Conservation (phyloP, 2,888 invertebrate genomes). For the Lasioglossum oenotherae region DNA sequence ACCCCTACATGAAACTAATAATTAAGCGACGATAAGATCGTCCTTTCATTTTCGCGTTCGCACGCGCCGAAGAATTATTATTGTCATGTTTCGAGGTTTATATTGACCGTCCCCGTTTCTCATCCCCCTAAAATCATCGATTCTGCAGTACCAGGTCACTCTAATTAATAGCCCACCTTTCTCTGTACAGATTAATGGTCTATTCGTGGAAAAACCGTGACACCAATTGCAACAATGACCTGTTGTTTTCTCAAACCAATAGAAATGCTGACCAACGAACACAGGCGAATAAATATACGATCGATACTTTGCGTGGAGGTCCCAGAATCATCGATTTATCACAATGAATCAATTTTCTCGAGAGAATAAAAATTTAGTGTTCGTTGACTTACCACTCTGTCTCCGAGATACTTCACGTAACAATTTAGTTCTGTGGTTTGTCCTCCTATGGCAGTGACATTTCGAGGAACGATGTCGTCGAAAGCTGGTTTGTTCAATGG, state of each 20-base stretch:
- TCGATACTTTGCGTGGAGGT: background rate
- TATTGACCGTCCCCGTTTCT: background rate
- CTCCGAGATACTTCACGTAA: conserved; percentile 94
- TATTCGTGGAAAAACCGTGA: background rate
- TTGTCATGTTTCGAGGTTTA: background rate
- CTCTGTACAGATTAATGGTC: background rate
- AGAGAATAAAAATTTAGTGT: conserved; percentile 7
- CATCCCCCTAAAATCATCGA: background rate
- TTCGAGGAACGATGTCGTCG: conserved; percentile 93
- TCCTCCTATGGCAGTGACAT: conserved; percentile 93
- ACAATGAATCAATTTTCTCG: too few relatives aligned
- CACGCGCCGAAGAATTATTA: background rate
- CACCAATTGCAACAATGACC: background rate
- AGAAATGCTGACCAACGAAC: background rate
- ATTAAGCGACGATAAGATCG: background rate
- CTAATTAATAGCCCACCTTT: background rate
- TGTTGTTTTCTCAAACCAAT: background rate
- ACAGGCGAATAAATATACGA: background rate
- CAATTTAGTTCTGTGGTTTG: conserved; percentile 92
- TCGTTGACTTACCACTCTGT: conserved; percentile 90
- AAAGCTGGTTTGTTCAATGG: conserved; percentile 91
- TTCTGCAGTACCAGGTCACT: background rate
- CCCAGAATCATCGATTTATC: background rate
- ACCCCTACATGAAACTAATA: too few relatives aligned
- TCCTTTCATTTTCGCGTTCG: background rate